phyloP scores from a whole-genome alignment of 2,888 invertebrate species.

The Agrochola macilenta region DNA sequence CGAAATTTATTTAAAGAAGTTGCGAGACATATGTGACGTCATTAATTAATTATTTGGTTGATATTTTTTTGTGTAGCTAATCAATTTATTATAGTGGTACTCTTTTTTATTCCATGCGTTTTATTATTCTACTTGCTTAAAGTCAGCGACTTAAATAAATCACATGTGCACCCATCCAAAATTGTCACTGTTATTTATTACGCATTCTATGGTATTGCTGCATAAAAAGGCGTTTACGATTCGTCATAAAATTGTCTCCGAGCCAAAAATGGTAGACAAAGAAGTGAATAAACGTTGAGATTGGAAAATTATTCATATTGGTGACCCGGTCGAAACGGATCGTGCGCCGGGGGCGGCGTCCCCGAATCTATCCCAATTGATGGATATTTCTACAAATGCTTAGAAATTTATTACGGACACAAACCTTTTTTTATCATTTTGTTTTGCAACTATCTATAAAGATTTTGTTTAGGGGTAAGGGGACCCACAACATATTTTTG shows the following conservation, averaged over 20 bases:
- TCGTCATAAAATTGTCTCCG: conserved; percentile 79
- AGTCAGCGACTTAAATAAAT: conserved; percentile 29
- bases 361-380: conserved; percentile 64
- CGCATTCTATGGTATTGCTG: conserved; percentile 55
- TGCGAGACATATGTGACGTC: background rate
- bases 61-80: background rate
- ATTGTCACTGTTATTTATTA: conserved; percentile 58
- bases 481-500: conserved; percentile 49
- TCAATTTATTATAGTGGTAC: background rate
- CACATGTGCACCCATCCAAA: conserved; percentile 35
- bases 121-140: conserved; percentile 8
- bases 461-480: conserved; percentile 52
- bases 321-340: conserved; percentile 73
- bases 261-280: conserved; percentile 79
- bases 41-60: background rate
- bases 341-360: conserved; percentile 57
- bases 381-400: conserved; percentile 72
- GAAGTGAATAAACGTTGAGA: conserved; percentile 81
- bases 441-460: conserved; percentile 67
- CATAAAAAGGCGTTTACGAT: conserved; percentile 77
- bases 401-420: conserved; percentile 73
- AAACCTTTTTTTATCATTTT: conserved; percentile 71
- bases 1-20: conserved; percentile 18
- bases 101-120: background rate
- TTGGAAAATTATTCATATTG: conserved; percentile 87